Percentiles rank a stretch among this genome's conserved stretches.
Evolutionary conservation across 2,888 invertebrate genomes (phyloP).

Genomic region (Heliconius aoede): DNA sequence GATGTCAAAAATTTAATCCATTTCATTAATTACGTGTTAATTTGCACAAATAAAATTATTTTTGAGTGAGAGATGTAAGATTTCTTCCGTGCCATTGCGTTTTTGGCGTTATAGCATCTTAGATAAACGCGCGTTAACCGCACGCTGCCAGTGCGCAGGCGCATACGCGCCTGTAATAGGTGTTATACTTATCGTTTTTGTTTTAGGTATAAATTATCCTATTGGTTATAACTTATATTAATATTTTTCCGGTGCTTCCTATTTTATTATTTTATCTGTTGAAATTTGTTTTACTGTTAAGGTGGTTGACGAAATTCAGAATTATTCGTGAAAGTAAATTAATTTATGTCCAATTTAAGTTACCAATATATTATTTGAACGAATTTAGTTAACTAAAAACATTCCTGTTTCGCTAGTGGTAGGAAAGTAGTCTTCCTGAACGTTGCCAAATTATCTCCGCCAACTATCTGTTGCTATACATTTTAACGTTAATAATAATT

Average conservation of each 20-base stretch:
- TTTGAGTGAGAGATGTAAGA: constrained; percentile 9
- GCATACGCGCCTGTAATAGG: constrained; percentile 25
- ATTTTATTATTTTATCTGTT: constrained; percentile 78
- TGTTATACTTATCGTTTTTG: constrained; percentile 51
- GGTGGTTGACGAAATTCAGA: constrained; percentile 71
- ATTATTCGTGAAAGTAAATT: constrained; percentile 59
- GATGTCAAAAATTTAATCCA: background rate
- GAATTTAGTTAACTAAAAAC: constrained; percentile 82
- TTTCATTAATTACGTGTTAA: background rate
- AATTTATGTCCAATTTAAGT: constrained; percentile 75
- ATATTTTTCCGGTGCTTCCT: constrained; percentile 80
- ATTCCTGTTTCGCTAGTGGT: constrained; percentile 82
- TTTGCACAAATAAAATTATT: constrained; percentile 25
- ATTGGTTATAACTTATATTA: constrained; percentile 66
- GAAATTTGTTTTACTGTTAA: constrained; percentile 76
- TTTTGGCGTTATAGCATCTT: constrained; percentile 20
- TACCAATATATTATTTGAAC: constrained; percentile 81
- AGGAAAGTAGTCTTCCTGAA: constrained; percentile 83
- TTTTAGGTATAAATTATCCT: constrained; percentile 65
- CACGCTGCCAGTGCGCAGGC: constrained; percentile 33
- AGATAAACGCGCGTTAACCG: constrained; percentile 10
- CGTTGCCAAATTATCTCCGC: constrained; percentile 82
- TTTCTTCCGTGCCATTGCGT: constrained; percentile 34
- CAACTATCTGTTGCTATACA: constrained; percentile 80
- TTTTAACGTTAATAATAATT: constrained; percentile 72